Conservation (phyloP, 30 jellyfish, hydroid and myxozoan species). For the Cassiopea xamachana region DNA sequence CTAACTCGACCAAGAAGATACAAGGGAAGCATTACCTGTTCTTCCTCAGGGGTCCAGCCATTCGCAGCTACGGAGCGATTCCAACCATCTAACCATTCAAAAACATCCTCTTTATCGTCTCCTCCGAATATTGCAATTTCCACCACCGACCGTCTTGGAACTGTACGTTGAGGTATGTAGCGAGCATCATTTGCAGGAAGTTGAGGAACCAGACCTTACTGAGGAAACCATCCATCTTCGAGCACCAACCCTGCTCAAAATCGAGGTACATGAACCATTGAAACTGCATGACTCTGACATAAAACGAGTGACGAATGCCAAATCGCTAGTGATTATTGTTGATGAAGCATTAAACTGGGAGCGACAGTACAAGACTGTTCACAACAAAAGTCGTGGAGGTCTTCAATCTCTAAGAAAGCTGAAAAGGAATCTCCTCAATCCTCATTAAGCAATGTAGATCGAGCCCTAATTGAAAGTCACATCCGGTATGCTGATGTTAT, state of each 20-base stretch:
- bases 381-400: no score
- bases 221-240: background rate
- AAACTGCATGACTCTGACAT: no score
- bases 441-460: no score
- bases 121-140: background rate
- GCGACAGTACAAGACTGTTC: no score
- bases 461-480: no score
- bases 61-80: constrained; percentile 3
- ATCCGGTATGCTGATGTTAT: no score
- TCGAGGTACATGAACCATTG: no score
- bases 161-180: background rate
- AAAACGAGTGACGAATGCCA: no score
- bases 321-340: no score
- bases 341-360: no score
- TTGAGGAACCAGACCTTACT: constrained; percentile 3
- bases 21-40: background rate
- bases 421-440: no score
- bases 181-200: background rate
- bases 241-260: background rate
- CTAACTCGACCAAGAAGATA: constrained; percentile 22
- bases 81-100: constrained; percentile 18
- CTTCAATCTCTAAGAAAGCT: no score
- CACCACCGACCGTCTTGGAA: constrained; percentile 10
- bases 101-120: background rate
- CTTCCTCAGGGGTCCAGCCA: constrained; percentile 16